Percentiles rank a stretch among this genome's conserved stretches.
Evolutionary conservation across 2,113 vertebrate species (phyloP).

Genomic region (Corydoras sp.): DNA sequence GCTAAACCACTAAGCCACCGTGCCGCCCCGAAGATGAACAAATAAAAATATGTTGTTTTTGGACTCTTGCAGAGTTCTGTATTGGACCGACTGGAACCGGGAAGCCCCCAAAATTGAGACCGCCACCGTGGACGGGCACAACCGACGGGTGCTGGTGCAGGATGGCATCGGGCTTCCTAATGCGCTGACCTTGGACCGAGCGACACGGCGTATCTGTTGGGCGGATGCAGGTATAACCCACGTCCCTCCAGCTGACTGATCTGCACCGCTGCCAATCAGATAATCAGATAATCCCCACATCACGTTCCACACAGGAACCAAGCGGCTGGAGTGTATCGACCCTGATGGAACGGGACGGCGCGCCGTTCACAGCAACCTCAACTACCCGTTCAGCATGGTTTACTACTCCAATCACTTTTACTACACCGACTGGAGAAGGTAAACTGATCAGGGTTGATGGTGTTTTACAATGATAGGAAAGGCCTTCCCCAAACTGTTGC

Average conservation of each 20-base stretch:
- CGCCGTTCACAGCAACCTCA: constrained; percentile 76
- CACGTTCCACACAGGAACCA: constrained; percentile 70
- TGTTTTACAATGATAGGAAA: no score
- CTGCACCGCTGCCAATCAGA: not conserved
- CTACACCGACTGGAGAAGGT: constrained; percentile 96
- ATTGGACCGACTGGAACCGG: constrained; percentile 97
- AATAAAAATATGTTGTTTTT: not conserved
- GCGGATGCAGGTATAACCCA: constrained; percentile 88
- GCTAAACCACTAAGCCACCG: no score
- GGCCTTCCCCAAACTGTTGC: no score
- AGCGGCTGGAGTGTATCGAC: constrained; percentile 81
- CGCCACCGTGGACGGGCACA: constrained; percentile 74
- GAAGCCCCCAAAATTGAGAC: constrained; percentile 95
- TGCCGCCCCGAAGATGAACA: not conserved
- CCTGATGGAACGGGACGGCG: constrained; percentile 76
- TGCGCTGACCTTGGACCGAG: constrained; percentile 80
- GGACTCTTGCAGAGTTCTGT: constrained; percentile 72
- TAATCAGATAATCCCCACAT: not conserved
- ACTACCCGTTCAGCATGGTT: constrained; percentile 90
- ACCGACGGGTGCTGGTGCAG: constrained; percentile 81
- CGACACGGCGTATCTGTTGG: constrained; percentile 84
- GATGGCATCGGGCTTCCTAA: constrained; percentile 88
- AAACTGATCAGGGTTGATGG: no score
- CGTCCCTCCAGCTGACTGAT: not conserved
- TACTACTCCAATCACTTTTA: constrained; percentile 87